These are phyloP conservation scores for Globicephala melas DNA, from an alignment of 2,113 vertebrate species.

Conservation along the genomic window DNA sequence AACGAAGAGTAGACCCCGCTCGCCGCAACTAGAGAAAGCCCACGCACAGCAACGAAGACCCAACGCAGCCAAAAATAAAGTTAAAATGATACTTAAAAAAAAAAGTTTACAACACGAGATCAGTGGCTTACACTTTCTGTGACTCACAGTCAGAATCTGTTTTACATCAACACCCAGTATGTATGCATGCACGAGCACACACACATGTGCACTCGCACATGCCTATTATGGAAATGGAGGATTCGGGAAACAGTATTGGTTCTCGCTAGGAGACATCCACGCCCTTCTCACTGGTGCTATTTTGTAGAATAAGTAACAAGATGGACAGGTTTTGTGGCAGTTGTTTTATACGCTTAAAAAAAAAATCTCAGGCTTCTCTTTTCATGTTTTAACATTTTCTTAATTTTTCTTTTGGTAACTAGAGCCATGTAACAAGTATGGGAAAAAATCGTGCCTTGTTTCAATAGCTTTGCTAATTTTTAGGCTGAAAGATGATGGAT, in stretches of 20 bases:
- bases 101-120: neutral
- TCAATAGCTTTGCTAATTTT: neutral
- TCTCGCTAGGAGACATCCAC: neutral
- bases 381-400: neutral
- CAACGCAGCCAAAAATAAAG: too few species aligned
- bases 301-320: neutral
- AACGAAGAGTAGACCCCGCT: too few species aligned
- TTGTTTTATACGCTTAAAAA: neutral
- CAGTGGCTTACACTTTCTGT: neutral
- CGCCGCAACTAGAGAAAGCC: too few species aligned
- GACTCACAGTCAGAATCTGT: neutral
- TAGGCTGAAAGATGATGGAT: neutral
- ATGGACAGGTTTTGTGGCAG: neutral
- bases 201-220: rapidly evolving
- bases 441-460: neutral
- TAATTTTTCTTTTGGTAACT: neutral
- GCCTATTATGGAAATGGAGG: rapidly evolving
- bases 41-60: too few species aligned
- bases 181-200: rapidly evolving
- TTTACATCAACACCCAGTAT: too few species aligned
- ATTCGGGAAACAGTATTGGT: neutral
- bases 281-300: neutral
- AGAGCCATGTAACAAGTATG: neutral
- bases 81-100: too few species aligned
- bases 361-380: neutral